These are phyloP conservation scores for Sturnus vulgaris DNA, from an alignment of 2,113 vertebrate genomes.

Conservation along the genomic window DNA sequence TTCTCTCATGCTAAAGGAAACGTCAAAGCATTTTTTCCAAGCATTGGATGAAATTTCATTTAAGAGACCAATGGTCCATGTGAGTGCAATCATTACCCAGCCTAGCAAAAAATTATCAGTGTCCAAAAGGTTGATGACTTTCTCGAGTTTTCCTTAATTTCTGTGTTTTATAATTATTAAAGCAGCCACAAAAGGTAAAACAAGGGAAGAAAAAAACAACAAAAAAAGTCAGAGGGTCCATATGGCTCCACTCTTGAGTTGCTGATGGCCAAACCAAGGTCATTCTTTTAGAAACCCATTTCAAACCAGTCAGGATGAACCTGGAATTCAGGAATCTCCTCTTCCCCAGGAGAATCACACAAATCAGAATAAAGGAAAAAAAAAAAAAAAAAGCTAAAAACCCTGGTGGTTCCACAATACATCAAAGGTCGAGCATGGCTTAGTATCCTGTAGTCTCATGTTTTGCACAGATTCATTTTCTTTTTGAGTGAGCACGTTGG, in stretches of 20 bases:
- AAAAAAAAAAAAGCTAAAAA: not conserved
- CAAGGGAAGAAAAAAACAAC: too few relatives aligned
- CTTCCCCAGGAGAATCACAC: not conserved
- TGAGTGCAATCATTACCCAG: not conserved
- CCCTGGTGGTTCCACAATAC: not conserved
- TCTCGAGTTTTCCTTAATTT: slow-evolving; percentile 29
- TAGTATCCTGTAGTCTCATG: not conserved
- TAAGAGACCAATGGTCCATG: slow-evolving; percentile 49
- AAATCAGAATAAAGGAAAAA: not conserved
- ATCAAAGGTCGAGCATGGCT: not conserved
- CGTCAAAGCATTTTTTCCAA: slow-evolving; percentile 40
- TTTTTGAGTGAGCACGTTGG: rapidly evolving
- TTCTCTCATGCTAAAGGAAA: slow-evolving; percentile 12
- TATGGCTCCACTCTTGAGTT: not conserved
- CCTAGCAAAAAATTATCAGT: slow-evolving; percentile 23
- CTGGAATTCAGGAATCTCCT: not conserved
- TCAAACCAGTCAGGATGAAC: not conserved
- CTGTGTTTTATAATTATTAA: not conserved
- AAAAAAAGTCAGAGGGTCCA: not conserved
- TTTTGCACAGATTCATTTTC: not conserved
- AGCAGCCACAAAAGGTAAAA: not conserved
- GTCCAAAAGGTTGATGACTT: slow-evolving; percentile 15
- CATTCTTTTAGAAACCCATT: not conserved
- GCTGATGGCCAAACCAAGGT: not conserved
- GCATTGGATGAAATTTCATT: slow-evolving; percentile 43